Base-by-base conservation (phyloP, 2,113 vertebrate genomes). In the Mesitornis unicolor region DNA sequence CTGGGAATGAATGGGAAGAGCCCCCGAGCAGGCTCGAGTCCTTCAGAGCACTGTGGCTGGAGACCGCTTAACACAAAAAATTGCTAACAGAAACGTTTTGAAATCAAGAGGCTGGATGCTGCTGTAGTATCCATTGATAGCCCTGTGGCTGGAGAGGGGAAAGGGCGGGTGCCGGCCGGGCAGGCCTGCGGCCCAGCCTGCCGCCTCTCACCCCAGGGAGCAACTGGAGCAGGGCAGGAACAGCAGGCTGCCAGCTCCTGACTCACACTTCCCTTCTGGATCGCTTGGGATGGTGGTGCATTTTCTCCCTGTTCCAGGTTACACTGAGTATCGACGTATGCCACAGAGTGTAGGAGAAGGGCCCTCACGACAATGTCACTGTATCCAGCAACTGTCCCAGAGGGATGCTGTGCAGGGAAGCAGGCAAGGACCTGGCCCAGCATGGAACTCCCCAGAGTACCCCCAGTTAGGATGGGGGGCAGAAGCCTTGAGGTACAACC, bases 341-440 rank as follows among this genome's bases (percentile, higher is more conserved):
- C n/a, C 21, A 59, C 33, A 69, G 45, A 57, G 35, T 2, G 1
- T 14, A 29, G 31, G 11, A 84, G 50, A 79, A 60, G 25, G n/a
- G 45, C 50, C 17, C 35, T 57, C 64, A 50, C 29, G 68, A 70
- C 36, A 88, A 89, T 31, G n/a, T 26, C 19, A 13, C 22, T 2
- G 2, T 19, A 63, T n/a, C 43, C 61, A 91, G 26, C 43, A 82
- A 36, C 74, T 42, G 26, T 65, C 36, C n/a, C 54, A 53, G 45
- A 43, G 10, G 16, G 59, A 67, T 68, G 56, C 43, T 59, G 48
- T 54, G 18, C 59, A 51, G n/a, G 21, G 36, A 89, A 89, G 36
- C 0, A 0, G 51, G 42, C 17, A 56, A 76, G 14, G 21, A 80
- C 0, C 0, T 20, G 16, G 33, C 35, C 33, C 54, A 50, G 47